Percentiles rank a stretch among this genome's conserved stretches.
Conservation (phyloP, 1,140 invertebrate genomes). For the Octopus sinensis region DNA sequence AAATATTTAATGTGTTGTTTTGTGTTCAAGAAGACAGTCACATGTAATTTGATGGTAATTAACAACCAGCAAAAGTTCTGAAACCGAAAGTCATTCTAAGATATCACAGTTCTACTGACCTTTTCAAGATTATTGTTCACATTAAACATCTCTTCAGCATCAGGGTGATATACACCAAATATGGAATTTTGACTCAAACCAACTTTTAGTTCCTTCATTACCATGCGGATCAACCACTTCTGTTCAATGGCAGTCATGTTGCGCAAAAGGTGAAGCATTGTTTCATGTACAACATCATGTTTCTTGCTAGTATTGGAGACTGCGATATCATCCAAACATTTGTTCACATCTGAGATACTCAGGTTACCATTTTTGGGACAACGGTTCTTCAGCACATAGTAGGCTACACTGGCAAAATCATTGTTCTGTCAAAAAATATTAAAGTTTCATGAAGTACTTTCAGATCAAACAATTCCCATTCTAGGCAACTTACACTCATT, state of each 20-base stretch:
- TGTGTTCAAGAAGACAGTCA: too few species aligned
- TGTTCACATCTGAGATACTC: conserved; percentile 68
- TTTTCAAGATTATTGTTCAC: conserved; percentile 70
- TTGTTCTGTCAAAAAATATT: too few species aligned
- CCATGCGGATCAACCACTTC: conserved; percentile 85
- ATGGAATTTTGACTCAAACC: conserved; percentile 66
- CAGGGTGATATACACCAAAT: conserved; percentile 73
- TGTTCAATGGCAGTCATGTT: conserved; percentile 71
- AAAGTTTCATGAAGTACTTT: neutral
- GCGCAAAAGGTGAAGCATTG: conserved; percentile 61
- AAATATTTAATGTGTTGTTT: too few species aligned
- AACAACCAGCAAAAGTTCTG: too few species aligned
- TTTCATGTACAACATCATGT: conserved; percentile 57
- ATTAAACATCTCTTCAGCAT: conserved; percentile 76
- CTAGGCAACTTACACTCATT: too few species aligned
- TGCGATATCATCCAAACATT: conserved; percentile 70
- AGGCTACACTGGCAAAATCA: conserved; percentile 75
- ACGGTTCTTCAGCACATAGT: conserved; percentile 67
- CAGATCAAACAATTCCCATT: neutral
- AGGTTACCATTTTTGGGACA: conserved; percentile 61
- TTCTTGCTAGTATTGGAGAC: conserved; percentile 61
- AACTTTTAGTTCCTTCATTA: conserved; percentile 68
- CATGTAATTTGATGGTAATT: too few species aligned
- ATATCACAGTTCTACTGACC: conserved; percentile 54
- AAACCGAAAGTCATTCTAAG: too few species aligned